Evolutionary conservation across 2,797 vertebrate species (phyloP).

Genomic region (Sphenodon punctatus): DNA sequence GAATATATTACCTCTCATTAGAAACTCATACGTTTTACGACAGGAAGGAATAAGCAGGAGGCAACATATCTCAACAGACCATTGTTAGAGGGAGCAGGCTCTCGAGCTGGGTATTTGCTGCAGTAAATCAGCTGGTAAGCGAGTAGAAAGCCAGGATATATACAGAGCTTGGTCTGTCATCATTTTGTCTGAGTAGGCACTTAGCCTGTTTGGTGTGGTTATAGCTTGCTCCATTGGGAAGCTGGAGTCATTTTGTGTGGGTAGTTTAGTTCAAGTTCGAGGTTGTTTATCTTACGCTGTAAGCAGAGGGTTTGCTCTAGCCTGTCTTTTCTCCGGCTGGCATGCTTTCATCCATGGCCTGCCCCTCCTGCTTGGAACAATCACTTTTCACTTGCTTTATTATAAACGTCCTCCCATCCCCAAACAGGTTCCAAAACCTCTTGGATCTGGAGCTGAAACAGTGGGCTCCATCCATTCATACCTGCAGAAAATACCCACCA

Average conservation of each 20-base stretch:
- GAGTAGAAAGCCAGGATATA: conserved; percentile 46
- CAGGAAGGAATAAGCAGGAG: not conserved
- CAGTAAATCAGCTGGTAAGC: conserved; percentile 44
- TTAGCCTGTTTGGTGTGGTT: not conserved
- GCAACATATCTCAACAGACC: not conserved
- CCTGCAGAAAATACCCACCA: no score
- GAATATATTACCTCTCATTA: no score
- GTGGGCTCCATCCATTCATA: no score
- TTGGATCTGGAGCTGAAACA: no score
- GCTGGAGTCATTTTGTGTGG: conserved; percentile 34
- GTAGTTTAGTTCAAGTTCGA: conserved; percentile 27
- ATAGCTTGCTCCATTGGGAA: conserved; percentile 45
- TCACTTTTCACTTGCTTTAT: no score
- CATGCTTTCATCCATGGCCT: no score
- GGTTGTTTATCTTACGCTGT: conserved; percentile 16
- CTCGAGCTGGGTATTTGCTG: not conserved
- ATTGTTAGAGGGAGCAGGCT: not conserved
- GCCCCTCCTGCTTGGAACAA: no score
- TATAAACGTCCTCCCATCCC: no score
- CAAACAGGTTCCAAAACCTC: no score
- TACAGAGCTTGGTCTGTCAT: conserved; percentile 2
- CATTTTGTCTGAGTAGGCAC: conserved; percentile 37
- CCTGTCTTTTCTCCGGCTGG: not conserved
- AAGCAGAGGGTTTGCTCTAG: conserved; percentile 16
- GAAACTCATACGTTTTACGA: not conserved